Evolutionary conservation across 1,140 invertebrate genomes (phyloP).

Genomic region (Mercenaria mercenaria): DNA sequence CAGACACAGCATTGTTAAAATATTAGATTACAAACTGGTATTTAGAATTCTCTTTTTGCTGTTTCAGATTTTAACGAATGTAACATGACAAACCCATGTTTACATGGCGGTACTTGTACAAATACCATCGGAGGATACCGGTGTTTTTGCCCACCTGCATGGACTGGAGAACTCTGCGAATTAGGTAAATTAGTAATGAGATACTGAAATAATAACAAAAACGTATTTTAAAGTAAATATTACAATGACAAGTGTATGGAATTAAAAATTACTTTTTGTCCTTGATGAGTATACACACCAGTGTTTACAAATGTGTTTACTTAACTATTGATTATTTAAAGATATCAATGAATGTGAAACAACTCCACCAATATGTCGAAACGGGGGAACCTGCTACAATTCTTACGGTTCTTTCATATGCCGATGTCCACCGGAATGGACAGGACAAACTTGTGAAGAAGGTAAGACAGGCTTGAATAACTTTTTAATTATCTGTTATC

Average conservation of each 20-base stretch:
- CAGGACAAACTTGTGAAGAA: conserved; percentile 51
- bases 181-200: conserved; percentile 51
- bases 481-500: too few species aligned
- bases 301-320: too few species aligned
- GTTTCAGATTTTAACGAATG: conserved; percentile 80
- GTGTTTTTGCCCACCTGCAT: conserved; percentile 77
- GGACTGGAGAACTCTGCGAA: conserved; percentile 71
- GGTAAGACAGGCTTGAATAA: conserved; percentile 53
- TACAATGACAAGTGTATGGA: too few species aligned
- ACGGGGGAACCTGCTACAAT: conserved; percentile 71
- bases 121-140: conserved; percentile 76
- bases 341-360: conserved; percentile 55
- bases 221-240: too few species aligned
- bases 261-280: too few species aligned
- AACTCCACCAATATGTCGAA: conserved; percentile 65
- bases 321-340: too few species aligned
- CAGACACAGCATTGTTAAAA: too few species aligned
- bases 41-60: too few species aligned
- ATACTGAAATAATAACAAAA: too few species aligned
- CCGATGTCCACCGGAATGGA: conserved; percentile 86
- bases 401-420: conserved; percentile 54
- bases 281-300: too few species aligned
- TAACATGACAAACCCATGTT: conserved; percentile 75
- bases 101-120: conserved; percentile 78
- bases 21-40: too few species aligned